These are phyloP conservation scores for Dendrolimus houi DNA, from an alignment of 2,888 invertebrate genomes.

Conservation along the genomic window DNA sequence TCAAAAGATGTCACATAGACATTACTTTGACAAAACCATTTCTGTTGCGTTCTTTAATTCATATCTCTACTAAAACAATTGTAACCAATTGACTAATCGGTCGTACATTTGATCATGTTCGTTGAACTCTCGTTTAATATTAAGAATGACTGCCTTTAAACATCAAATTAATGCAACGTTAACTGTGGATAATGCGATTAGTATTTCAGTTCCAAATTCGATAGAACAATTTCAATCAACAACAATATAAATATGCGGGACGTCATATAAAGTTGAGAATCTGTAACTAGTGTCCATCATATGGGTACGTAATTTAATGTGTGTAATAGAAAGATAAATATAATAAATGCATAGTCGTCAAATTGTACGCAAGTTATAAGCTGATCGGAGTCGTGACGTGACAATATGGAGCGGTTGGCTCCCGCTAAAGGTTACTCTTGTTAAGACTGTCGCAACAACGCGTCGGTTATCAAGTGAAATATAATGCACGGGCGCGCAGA, in stretches of 20 bases:
- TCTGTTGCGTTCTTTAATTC: background rate
- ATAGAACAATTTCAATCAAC: no score
- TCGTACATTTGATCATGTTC: background rate
- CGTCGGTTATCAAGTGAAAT: constrained; percentile 41
- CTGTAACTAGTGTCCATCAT: background rate
- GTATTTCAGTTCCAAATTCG: no score
- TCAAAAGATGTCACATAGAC: background rate
- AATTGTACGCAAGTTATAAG: constrained; percentile 23
- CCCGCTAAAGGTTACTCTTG: constrained; percentile 69
- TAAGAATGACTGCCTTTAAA: background rate
- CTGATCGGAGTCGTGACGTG: constrained; percentile 61
- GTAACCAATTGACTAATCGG: background rate
- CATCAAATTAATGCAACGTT: background rate
- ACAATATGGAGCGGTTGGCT: constrained; percentile 64
- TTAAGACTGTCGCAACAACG: constrained; percentile 59
- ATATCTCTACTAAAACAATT: background rate
- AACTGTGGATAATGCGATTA: no score
- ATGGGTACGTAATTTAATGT: background rate
- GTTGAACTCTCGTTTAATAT: background rate
- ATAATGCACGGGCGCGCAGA: constrained; percentile 24
- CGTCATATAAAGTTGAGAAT: no score
- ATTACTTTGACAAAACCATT: background rate
- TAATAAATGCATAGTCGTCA: background rate
- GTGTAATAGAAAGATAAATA: background rate
- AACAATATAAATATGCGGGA: no score